Conservation (phyloP, 2,888 invertebrate species). For the Caenorhabditis imperialis region DNA sequence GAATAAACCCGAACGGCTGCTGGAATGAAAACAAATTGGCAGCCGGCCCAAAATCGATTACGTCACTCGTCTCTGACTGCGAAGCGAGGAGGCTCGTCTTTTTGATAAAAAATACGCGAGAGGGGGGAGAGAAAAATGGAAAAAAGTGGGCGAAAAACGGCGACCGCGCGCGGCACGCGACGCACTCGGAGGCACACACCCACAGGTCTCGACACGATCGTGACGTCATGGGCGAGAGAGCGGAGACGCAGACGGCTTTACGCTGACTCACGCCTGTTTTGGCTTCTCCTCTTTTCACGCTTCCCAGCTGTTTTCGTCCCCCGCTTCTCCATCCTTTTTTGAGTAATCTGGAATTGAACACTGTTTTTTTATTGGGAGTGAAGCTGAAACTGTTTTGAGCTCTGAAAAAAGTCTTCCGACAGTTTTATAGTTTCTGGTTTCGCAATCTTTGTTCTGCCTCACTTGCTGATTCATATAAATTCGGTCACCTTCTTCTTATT, state of each 20-base stretch:
- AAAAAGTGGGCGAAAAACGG: constrained; percentile 34
- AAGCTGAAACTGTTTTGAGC: too few relatives aligned
- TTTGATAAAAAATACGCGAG: constrained; percentile 46
- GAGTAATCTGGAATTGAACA: too few relatives aligned
- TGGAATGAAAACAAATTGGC: constrained; percentile 35
- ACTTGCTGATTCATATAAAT: too few relatives aligned
- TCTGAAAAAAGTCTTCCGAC: too few relatives aligned
- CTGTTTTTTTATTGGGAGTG: too few relatives aligned
- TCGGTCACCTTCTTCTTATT: not conserved
- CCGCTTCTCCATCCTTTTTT: not conserved
- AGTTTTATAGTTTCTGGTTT: too few relatives aligned
- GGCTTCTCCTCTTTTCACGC: not conserved
- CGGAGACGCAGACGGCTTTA: constrained; percentile 31
- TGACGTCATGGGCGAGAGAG: constrained; percentile 39
- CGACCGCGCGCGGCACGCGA: constrained; percentile 41
- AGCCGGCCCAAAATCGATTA: constrained; percentile 52
- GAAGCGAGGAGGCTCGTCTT: constrained; percentile 38
- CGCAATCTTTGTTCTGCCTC: not conserved
- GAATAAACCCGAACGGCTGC: constrained; percentile 15
- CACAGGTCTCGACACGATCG: constrained; percentile 31
- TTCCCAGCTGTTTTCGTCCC: constrained; percentile 9
- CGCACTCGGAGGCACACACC: constrained; percentile 21
- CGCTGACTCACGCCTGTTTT: constrained; percentile 29
- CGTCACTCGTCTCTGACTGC: constrained; percentile 39
- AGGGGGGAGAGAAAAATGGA: constrained; percentile 23